Conservation (phyloP, 2,888 invertebrate genomes). For the Cheilosia urbana region DNA sequence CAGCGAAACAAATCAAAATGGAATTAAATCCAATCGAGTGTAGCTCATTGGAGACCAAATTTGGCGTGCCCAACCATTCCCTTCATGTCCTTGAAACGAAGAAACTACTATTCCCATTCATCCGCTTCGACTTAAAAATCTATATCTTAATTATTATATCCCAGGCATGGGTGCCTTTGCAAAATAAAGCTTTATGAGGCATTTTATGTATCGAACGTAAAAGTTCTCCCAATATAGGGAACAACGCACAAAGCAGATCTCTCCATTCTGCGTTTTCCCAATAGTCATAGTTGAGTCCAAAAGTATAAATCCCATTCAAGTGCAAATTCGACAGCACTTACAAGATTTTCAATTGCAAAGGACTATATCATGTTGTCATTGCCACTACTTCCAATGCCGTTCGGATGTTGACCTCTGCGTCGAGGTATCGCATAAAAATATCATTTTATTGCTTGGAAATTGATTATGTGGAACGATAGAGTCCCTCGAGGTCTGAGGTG, state of each 20-base stretch:
- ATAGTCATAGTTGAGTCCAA: not conserved
- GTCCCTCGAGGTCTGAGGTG: conserved; percentile 17
- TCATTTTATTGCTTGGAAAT: conserved; percentile 72
- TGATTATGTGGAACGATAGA: conserved; percentile 67
- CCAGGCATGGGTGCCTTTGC: conserved; percentile 2
- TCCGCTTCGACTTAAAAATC: conserved; percentile 5
- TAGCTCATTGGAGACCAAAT: too few relatives aligned
- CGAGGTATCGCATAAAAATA: conserved; percentile 70
- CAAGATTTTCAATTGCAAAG: conserved; percentile 43
- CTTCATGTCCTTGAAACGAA: not conserved
- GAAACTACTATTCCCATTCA: not conserved
- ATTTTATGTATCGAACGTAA: conserved; percentile 56
- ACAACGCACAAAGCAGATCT: not conserved
- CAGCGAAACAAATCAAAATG: too few relatives aligned
- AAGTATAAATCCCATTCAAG: conserved; percentile 28
- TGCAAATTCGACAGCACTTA: conserved; percentile 60
- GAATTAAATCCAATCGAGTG: too few relatives aligned
- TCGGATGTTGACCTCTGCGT: conserved; percentile 29
- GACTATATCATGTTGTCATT: conserved; percentile 25
- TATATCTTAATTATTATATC: conserved; percentile 61
- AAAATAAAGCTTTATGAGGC: conserved; percentile 65
- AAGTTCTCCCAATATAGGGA: conserved; percentile 21
- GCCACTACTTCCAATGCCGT: not conserved
- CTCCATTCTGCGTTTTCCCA: not conserved
- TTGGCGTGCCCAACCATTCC: too few relatives aligned